A percentile compares a stretch with the other conserved stretches of the same genome.
Evolutionary conservation across 2,113 vertebrate genomes (phyloP).

Genomic region (Rhynchopsitta pachyrhyncha): DNA sequence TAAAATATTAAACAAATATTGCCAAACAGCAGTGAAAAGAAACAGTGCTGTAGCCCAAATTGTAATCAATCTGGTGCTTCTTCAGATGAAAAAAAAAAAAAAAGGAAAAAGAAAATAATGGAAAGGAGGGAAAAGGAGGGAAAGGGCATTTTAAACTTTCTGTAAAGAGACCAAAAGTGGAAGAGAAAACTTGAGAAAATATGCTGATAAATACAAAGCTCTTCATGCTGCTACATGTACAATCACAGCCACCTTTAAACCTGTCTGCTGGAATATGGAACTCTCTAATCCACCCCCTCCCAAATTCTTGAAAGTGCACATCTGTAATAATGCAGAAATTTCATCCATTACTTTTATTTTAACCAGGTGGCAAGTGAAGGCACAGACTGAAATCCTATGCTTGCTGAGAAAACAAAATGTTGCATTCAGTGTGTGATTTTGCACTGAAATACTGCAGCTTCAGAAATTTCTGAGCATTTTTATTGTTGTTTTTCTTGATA

Average conservation of each 20-base stretch:
- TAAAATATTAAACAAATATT: background rate
- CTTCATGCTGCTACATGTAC: background rate
- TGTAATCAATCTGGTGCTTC: background rate
- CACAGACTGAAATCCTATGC: background rate
- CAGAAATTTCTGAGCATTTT: background rate
- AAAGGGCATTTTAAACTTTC: background rate
- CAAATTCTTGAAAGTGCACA: background rate
- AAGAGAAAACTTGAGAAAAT: background rate
- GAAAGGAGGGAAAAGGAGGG: accelerated
- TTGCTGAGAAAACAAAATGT: background rate
- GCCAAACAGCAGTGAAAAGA: background rate
- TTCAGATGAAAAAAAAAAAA: background rate
- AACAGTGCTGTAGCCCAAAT: background rate
- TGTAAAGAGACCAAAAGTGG: background rate
- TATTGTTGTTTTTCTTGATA: background rate
- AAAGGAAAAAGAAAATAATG: background rate
- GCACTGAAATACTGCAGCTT: background rate
- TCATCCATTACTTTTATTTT: background rate
- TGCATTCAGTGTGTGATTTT: background rate
- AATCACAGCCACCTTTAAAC: background rate
- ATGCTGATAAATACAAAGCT: background rate
- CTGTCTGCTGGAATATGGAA: background rate
- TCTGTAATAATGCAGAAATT: background rate
- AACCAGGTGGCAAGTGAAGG: accelerated
- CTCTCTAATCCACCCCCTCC: background rate